Percentiles rank a stretch among this genome's conserved stretches.
phyloP scores from a whole-genome alignment of 2,113 vertebrate genomes.

The Peromyscus polionotus region DNA sequence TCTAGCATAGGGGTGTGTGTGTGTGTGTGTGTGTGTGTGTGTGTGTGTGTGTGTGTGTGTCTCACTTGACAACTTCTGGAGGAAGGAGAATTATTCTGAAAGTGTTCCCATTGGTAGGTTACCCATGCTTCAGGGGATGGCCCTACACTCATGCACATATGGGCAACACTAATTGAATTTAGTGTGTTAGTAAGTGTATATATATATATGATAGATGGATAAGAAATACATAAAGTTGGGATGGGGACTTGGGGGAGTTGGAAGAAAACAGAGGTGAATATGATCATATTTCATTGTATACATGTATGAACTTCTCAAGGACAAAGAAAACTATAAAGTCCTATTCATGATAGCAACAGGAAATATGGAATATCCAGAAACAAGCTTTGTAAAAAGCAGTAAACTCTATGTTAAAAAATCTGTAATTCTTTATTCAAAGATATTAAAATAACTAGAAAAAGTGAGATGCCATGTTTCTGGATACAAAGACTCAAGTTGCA shows the following conservation, averaged over 20 bases:
- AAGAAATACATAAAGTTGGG: background rate
- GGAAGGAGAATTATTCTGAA: background rate
- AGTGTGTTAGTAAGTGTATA: background rate
- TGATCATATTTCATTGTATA: background rate
- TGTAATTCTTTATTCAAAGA: constrained; percentile 25
- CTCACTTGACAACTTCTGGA: background rate
- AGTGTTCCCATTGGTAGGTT: background rate
- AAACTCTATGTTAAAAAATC: constrained; percentile 13
- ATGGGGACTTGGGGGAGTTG: background rate
- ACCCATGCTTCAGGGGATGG: background rate
- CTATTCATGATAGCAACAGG: background rate
- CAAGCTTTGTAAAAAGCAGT: background rate
- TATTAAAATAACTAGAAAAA: constrained; percentile 40
- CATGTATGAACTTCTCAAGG: background rate
- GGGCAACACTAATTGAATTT: background rate
- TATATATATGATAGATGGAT: background rate
- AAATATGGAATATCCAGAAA: background rate
- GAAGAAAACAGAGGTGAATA: background rate
- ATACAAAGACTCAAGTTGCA: constrained; percentile 17
- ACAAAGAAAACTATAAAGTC: background rate
- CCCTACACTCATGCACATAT: background rate
- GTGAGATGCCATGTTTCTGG: background rate
- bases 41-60: background rate
- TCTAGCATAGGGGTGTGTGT: background rate
- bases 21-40: background rate